Conservation (phyloP, 2,113 vertebrate genomes). For the Phasianus colchicus region DNA sequence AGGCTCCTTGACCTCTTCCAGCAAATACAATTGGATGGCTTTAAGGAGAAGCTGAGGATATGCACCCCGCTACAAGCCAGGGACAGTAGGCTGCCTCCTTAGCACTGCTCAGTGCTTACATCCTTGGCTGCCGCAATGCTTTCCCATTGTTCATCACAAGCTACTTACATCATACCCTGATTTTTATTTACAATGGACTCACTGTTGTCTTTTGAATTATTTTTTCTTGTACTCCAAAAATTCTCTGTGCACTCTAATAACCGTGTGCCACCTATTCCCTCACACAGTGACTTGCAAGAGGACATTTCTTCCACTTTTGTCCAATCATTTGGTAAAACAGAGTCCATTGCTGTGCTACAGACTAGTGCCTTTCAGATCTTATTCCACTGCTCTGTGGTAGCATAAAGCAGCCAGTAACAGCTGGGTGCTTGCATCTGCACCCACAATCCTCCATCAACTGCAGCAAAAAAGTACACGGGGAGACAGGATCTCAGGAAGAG, state of each 20-base stretch:
- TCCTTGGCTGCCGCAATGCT: background rate
- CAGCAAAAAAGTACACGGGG: background rate
- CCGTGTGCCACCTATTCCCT: background rate
- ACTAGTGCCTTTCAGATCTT: background rate
- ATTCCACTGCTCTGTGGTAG: background rate
- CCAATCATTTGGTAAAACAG: background rate
- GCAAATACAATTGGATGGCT: background rate
- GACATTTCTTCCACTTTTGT: background rate
- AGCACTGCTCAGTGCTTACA: background rate
- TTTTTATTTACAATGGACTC: conserved; percentile 29
- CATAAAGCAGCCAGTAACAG: background rate
- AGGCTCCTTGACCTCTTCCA: background rate
- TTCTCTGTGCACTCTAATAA: background rate
- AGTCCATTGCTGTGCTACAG: background rate
- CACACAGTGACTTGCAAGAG: background rate
- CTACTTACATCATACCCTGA: background rate
- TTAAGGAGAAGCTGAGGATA: background rate
- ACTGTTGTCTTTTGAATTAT: background rate
- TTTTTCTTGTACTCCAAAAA: background rate
- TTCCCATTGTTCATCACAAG: background rate
- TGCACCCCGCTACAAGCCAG: background rate
- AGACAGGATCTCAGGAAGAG: background rate
- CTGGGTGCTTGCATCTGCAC: background rate
- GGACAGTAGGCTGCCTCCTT: background rate
- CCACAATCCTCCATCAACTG: background rate